Conservation (phyloP, 2,888 invertebrate species). For the Drosophila silvestris region DNA sequence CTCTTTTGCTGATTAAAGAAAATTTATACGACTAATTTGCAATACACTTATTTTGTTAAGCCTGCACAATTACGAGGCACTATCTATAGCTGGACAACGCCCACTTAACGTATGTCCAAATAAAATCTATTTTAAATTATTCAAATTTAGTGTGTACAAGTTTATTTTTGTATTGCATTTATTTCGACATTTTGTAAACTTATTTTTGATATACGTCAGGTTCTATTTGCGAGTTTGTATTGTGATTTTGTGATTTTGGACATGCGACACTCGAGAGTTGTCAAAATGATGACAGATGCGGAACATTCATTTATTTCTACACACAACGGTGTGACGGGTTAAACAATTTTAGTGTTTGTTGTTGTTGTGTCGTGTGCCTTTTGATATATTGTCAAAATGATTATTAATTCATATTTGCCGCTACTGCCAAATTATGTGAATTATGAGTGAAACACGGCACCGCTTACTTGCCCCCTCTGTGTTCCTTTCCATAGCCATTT, state of each 20-base stretch:
- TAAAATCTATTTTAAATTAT: conserved; percentile 6
- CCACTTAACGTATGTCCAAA: conserved; percentile 4
- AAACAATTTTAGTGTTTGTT: conserved; percentile 19
- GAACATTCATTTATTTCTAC: conserved; percentile 64
- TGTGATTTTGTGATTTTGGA: conserved; percentile 41
- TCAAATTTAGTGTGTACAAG: background rate
- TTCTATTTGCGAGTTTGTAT: conserved; percentile 38
- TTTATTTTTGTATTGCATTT: background rate
- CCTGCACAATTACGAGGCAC: background rate
- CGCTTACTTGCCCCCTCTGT: background rate
- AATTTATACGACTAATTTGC: background rate
- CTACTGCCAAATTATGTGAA: conserved; percentile 60
- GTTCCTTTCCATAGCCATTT: background rate
- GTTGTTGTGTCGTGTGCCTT: conserved; percentile 72
- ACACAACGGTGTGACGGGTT: conserved; percentile 18
- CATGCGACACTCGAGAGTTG: conserved; percentile 54
- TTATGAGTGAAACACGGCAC: conserved; percentile 17
- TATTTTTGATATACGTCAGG: conserved; percentile 46
- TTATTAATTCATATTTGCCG: conserved; percentile 71
- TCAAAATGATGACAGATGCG: conserved; percentile 73
- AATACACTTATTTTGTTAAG: background rate
- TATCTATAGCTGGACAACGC: background rate
- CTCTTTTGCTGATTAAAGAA: background rate
- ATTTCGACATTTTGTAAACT: conserved; percentile 1
- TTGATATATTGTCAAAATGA: conserved; percentile 66